phyloP scores from a whole-genome alignment of 2,797 vertebrate genomes.

The Lagorchestes hirsutus region DNA sequence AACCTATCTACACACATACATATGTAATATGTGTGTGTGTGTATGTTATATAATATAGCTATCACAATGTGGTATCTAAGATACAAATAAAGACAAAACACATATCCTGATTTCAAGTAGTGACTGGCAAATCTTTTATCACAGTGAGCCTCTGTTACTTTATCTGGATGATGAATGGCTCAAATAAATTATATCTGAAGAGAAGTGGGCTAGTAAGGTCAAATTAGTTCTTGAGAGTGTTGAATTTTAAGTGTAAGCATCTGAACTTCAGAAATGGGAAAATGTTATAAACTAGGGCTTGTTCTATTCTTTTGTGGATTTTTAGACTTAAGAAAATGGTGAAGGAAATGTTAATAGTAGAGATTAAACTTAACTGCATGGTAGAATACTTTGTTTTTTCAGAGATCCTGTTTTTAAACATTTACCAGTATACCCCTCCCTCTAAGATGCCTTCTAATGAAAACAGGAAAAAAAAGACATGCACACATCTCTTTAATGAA shows the following conservation, averaged over 20 bases:
- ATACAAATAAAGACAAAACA: neutral
- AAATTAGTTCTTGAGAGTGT: neutral
- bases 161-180: neutral
- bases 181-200: neutral
- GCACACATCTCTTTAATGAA: neutral
- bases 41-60: neutral
- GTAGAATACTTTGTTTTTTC: neutral
- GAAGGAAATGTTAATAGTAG: neutral
- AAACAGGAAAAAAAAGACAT: neutral
- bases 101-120: neutral
- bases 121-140: neutral
- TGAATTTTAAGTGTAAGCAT: neutral
- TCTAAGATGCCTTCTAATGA: neutral
- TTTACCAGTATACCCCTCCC: neutral
- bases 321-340: neutral
- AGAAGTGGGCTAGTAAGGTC: neutral
- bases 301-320: neutral
- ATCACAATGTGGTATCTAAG: neutral
- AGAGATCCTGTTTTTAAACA: neutral
- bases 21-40: no score
- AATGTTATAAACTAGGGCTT: neutral
- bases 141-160: neutral
- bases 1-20: neutral
- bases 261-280: neutral
- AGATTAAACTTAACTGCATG: neutral